Conservation (phyloP, 2,113 vertebrate species). For the Aegotheles bennettii region DNA sequence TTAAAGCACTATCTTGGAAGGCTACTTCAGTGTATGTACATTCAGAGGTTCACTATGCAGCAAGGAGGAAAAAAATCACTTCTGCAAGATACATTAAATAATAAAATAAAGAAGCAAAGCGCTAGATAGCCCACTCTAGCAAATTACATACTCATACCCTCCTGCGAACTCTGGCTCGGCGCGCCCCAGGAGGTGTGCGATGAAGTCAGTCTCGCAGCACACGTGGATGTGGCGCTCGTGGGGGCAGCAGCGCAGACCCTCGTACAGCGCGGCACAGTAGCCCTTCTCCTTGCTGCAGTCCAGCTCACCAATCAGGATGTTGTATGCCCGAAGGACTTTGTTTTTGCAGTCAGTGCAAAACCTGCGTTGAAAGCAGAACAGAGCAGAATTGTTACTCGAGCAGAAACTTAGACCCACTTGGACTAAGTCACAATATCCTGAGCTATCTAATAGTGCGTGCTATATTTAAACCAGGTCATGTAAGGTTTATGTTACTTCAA, state of each 20-base stretch:
- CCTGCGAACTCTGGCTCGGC: conserved; percentile 96
- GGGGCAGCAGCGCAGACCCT: conserved; percentile 93
- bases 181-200: conserved; percentile 91
- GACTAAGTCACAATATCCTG: background rate
- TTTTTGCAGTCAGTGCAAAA: conserved; percentile 98
- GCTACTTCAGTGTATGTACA: background rate
- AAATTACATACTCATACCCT: conserved; percentile 92
- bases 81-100: conserved; percentile 49
- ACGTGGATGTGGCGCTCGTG: conserved; percentile 94
- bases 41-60: background rate
- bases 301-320: conserved; percentile 93
- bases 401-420: background rate
- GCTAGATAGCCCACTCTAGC: conserved; percentile 84
- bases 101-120: conserved; percentile 75
- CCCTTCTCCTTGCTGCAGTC: conserved; percentile 96
- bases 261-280: conserved; percentile 92
- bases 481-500: background rate
- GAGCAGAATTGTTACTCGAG: background rate
- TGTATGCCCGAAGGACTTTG: conserved; percentile 93
- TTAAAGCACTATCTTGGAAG: background rate
- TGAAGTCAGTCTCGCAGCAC: conserved; percentile 95
- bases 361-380: conserved; percentile 59
- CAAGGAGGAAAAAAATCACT: conserved; percentile 11
- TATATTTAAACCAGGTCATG: background rate
- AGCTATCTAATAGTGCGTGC: background rate